Base-by-base conservation (phyloP, 2,113 vertebrate genomes). In the Saccopteryx leptura region DNA sequence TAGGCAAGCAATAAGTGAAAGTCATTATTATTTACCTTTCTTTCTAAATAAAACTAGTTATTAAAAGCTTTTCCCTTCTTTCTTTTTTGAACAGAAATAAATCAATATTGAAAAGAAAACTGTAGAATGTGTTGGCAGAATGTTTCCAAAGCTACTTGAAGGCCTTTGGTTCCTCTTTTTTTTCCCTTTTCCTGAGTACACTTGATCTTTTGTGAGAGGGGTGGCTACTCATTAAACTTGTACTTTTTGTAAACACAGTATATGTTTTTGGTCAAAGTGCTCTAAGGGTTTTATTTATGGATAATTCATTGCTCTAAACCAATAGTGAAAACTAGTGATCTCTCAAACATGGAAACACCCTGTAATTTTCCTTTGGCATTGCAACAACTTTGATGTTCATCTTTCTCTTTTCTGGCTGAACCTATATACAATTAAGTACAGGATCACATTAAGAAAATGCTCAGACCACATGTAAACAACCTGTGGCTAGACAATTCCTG, bases 281-380 rank as follows among this genome's bases (percentile, higher is more conserved):
- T 94, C 60, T 96, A 97, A 85, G 39, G 54, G 85, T 97, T 97
- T 96, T 97, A 92, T 97, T 98, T 97, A 98, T 97, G 98, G 97
- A 96, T 98, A 98, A 98, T 98, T 97, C 98, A 98, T 98, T 97
- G 96, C 97, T 92, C 95, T 90, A 98, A 98, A 96, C 95, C 97
- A 98, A 98, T 98, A 97, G 96, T 97, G 96, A 98, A 98, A 98
- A 78, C 97, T 98, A 98, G 98, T 98, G 97, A 98, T 98, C 98
- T 98, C 96, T 98, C 93, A 98, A 97, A 98, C 95, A 97, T 97
- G 98, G 98, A 98, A 98, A 98, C 98, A 86, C 98, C 98, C 98
- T 98, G 82, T 98, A 98, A 99, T 98, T 98, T 98, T 68, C 98
- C 95, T 93, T 93, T 98, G 98, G 96, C 97, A 98, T 95, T 74